Evolutionary conservation across 2,797 vertebrate species (phyloP).

Genomic region (Ispidina picta): DNA sequence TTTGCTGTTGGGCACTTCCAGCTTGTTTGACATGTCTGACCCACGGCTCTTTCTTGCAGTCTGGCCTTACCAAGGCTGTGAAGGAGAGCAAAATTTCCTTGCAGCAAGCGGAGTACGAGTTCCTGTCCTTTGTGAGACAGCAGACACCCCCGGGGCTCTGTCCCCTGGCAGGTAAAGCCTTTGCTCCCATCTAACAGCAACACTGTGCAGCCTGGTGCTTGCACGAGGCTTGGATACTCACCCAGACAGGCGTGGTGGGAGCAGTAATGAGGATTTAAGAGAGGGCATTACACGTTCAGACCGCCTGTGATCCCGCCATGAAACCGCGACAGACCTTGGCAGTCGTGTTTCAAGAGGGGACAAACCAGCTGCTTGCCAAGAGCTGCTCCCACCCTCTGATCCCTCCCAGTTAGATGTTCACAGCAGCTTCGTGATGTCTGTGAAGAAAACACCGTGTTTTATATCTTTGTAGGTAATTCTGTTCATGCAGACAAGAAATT

Average conservation of each 20-base stretch:
- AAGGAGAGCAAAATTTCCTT: constrained; percentile 88
- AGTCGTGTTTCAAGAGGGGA: neutral
- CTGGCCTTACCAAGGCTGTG: constrained; percentile 94
- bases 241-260: neutral
- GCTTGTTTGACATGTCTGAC: neutral
- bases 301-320: neutral
- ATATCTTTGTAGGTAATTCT: constrained; percentile 89
- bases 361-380: neutral
- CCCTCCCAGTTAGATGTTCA: neutral
- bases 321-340: neutral
- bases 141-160: constrained; percentile 94
- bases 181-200: too few relatives aligned
- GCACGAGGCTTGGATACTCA: neutral
- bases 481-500: constrained; percentile 98
- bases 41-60: constrained; percentile 82
- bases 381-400: neutral
- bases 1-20: neutral
- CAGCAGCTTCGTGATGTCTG: neutral
- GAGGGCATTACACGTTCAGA: neutral
- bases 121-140: constrained; percentile 92
- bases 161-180: constrained; percentile 89
- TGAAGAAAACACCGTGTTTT: constrained; percentile 34
- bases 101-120: constrained; percentile 94
- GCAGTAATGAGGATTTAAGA: neutral
- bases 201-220: neutral